phyloP scores from a whole-genome alignment of 2,888 invertebrate genomes.

The Eristalis intricaria region DNA sequence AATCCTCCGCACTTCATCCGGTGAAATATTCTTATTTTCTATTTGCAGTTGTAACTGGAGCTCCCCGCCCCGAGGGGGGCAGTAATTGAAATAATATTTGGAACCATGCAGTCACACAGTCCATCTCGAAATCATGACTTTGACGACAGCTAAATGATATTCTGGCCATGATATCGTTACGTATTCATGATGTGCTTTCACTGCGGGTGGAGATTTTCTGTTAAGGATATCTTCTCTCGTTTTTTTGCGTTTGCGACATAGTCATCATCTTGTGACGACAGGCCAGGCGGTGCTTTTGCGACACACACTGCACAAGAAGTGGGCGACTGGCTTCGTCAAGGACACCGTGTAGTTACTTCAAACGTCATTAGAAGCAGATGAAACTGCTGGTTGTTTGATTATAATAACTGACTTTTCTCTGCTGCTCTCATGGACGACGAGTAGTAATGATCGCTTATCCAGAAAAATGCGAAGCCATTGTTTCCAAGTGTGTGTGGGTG shows the following conservation, averaged over 20 bases:
- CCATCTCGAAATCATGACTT: neutral
- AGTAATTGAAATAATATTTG: neutral
- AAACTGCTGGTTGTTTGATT: too few relatives aligned
- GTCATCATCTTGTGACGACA: neutral
- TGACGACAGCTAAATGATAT: neutral
- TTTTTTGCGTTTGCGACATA: too few relatives aligned
- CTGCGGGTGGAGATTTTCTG: neutral
- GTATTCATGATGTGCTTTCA: neutral
- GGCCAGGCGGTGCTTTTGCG: too few relatives aligned
- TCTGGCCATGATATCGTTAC: neutral
- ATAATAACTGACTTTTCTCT: too few relatives aligned
- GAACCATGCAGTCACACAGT: neutral
- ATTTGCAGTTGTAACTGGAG: neutral
- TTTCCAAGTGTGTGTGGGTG: neutral
- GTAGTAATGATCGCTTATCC: neutral
- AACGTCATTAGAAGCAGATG: neutral
- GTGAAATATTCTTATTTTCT: neutral
- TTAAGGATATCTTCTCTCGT: too few relatives aligned
- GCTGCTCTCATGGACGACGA: too few relatives aligned
- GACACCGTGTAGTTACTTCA: neutral
- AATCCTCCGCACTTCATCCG: neutral
- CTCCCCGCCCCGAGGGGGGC: neutral
- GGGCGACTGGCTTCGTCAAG: neutral
- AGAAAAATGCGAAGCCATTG: neutral
- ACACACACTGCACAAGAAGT: too few relatives aligned